A percentile compares a stretch with the other conserved stretches of the same genome.
phyloP scores from a whole-genome alignment of 1,140 invertebrate genomes.

The Bombus polaris region DNA sequence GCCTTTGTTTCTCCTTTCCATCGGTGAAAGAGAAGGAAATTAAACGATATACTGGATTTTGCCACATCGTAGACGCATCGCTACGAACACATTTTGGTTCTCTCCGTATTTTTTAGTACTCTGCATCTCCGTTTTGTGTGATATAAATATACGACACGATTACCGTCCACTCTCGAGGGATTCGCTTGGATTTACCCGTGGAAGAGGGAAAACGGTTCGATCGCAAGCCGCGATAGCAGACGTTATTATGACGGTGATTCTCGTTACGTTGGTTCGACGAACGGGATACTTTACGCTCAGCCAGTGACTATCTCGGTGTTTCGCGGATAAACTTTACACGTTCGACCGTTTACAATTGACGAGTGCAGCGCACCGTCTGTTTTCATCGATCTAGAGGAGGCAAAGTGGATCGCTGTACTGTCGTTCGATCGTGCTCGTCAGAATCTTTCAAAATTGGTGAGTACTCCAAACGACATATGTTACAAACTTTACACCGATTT shows the following conservation, averaged over 20 bases:
- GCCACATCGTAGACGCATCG: background rate
- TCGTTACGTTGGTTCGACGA: conserved; percentile 60
- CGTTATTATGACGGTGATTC: conserved; percentile 36
- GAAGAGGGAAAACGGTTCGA: conserved; percentile 24
- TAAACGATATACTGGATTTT: background rate
- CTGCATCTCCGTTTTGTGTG: conserved; percentile 23
- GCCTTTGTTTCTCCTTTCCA: background rate
- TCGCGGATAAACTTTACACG: conserved; percentile 27
- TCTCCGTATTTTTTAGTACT: background rate
- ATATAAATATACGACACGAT: background rate
- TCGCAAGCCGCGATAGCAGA: conserved; percentile 24
- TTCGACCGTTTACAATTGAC: conserved; percentile 19
- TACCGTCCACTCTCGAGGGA: background rate
- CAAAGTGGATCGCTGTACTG: conserved; percentile 76
- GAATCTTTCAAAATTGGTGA: conserved; percentile 81
- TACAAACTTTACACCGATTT: background rate
- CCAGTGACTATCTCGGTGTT: conserved; percentile 49
- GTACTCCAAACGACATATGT: conserved; percentile 45
- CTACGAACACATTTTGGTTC: background rate
- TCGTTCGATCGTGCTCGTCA: conserved; percentile 65
- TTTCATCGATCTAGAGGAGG: conserved; percentile 4
- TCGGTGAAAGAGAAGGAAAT: background rate
- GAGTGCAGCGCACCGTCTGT: conserved; percentile 22
- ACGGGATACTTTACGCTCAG: conserved; percentile 49
- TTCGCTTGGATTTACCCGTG: conserved; percentile 37